phyloP scores from a whole-genome alignment of 2,113 vertebrate genomes.

The Neomonachus schauinslandi region DNA sequence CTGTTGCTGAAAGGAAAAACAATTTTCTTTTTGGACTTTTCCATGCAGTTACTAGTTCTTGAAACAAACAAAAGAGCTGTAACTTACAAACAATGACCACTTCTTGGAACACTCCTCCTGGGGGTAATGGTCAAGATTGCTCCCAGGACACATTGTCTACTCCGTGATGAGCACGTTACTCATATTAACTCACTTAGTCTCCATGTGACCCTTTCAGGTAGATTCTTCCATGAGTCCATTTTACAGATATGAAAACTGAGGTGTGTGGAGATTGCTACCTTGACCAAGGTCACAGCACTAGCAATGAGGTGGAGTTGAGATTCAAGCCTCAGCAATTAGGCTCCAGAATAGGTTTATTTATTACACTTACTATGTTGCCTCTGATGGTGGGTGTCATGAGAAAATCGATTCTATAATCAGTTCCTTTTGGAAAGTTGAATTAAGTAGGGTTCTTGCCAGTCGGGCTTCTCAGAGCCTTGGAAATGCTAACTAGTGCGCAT shows the following conservation, averaged over 20 bases:
- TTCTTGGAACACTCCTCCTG: neutral
- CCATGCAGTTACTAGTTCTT: neutral
- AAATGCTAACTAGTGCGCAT: neutral
- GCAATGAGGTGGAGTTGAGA: neutral
- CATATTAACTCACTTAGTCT: neutral
- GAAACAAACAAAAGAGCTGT: neutral
- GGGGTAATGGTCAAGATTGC: neutral
- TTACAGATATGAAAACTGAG: neutral
- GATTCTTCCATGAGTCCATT: neutral
- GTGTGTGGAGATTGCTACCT: neutral
- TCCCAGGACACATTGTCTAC: neutral
- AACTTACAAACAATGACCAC: neutral
- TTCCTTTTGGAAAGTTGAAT: neutral
- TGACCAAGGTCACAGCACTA: neutral
- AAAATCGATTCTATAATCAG: neutral
- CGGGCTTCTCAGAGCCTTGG: neutral
- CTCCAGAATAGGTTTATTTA: neutral
- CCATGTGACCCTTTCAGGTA: neutral
- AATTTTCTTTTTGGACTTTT: neutral
- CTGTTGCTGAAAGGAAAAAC: slow-evolving; percentile 35
- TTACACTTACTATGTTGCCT: neutral
- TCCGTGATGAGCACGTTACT: neutral
- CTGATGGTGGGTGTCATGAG: neutral
- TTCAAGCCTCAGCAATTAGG: neutral
- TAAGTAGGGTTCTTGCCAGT: neutral